Evolutionary conservation across 2,797 vertebrate genomes (phyloP).

Genomic region (Chaetophractus vellerosus): DNA sequence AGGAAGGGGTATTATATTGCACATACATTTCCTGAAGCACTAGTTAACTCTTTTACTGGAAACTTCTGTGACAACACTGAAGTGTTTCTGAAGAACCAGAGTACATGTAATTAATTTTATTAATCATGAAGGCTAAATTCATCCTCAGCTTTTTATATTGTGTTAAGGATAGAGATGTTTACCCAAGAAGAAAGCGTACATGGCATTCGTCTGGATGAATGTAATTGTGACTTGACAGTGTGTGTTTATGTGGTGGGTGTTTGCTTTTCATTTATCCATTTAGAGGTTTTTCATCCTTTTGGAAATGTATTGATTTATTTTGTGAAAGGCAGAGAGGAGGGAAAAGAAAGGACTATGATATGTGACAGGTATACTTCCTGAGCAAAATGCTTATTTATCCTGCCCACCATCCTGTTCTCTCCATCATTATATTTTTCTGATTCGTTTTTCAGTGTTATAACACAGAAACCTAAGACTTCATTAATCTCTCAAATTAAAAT

Average conservation of each 20-base stretch:
- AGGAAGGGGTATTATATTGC: not conserved
- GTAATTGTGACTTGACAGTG: slow-evolving; percentile 75
- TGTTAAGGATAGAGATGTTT: slow-evolving; percentile 75
- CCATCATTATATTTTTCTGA: not conserved
- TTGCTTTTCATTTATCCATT: slow-evolving; percentile 80
- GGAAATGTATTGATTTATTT: slow-evolving; percentile 82
- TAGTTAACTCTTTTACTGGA: not conserved
- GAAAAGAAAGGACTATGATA: not conserved
- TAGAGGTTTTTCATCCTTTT: slow-evolving; percentile 74
- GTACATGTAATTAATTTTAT: slow-evolving; percentile 73
- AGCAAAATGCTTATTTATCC: slow-evolving; percentile 1
- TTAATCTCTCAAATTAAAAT: slow-evolving; percentile 24
- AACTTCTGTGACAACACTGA: slow-evolving; percentile 43
- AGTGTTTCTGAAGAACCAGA: slow-evolving; percentile 34
- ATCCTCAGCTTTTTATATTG: slow-evolving; percentile 61
- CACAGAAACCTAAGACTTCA: slow-evolving; percentile 37
- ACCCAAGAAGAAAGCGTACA: slow-evolving; percentile 73
- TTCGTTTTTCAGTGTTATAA: not conserved
- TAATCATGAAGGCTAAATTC: slow-evolving; percentile 68
- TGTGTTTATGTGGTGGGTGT: slow-evolving; percentile 71
- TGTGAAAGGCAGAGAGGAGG: slow-evolving; percentile 69
- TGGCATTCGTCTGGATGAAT: slow-evolving; percentile 58
- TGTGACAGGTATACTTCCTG: not conserved
- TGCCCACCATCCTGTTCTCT: not conserved
- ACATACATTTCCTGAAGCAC: slow-evolving; percentile 45